phyloP scores from a whole-genome alignment of 1,140 invertebrate genomes.

The Cydia pomonella region DNA sequence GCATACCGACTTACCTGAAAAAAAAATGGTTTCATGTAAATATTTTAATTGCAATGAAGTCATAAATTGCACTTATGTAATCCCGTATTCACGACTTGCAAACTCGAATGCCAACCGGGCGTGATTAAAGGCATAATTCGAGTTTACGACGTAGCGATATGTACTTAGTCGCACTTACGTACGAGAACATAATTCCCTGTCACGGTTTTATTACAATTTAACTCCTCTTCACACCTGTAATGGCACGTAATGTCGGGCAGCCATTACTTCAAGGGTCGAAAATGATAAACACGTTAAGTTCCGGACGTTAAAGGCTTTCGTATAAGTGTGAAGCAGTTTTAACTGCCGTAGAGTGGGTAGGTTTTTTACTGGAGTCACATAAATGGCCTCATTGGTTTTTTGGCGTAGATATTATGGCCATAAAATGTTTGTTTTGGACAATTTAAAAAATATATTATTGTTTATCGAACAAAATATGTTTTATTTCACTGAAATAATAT shows the following conservation, averaged over 20 bases:
- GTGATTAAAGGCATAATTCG: slow-evolving; percentile 30
- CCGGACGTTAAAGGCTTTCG: slow-evolving; percentile 28
- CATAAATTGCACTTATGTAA: slow-evolving; percentile 2
- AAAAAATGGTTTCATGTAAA: slow-evolving; percentile 34
- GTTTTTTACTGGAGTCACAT: slow-evolving; percentile 24
- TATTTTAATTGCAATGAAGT: slow-evolving; percentile 37
- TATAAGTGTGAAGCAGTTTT: slow-evolving; percentile 25
- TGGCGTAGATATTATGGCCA: neutral
- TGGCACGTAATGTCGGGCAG: slow-evolving; percentile 33
- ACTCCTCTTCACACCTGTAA: slow-evolving; percentile 35
- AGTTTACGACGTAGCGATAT: slow-evolving; percentile 30
- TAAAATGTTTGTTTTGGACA: slow-evolving; percentile 10
- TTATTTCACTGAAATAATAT: too few relatives aligned
- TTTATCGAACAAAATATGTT: too few relatives aligned
- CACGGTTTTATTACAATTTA: slow-evolving; percentile 36
- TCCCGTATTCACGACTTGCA: slow-evolving; percentile 3
- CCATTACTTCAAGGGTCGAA: slow-evolving; percentile 31
- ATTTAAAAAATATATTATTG: neutral
- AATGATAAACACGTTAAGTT: slow-evolving; percentile 33
- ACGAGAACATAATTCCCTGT: slow-evolving; percentile 33
- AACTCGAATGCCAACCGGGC: slow-evolving; percentile 19
- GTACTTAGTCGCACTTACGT: slow-evolving; percentile 33
- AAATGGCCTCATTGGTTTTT: slow-evolving; percentile 19
- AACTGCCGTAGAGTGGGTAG: neutral
- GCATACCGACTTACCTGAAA: slow-evolving; percentile 35